Evolutionary conservation across 2,797 vertebrate genomes (phyloP).

Genomic region (Bradypodion ventrale): DNA sequence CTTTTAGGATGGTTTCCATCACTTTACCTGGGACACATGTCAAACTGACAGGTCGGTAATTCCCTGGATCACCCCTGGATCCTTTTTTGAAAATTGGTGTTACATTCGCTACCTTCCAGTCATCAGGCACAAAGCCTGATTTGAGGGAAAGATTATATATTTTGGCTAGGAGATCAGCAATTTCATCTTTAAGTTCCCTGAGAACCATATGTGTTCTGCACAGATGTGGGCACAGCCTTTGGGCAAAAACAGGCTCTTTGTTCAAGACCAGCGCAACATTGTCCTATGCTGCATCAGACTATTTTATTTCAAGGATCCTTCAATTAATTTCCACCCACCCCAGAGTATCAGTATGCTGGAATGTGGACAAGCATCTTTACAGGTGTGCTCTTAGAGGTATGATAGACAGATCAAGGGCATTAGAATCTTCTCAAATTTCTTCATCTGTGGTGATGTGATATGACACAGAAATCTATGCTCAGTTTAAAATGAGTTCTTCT

Average conservation of each 20-base stretch:
- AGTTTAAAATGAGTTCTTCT: slow-evolving; percentile 1
- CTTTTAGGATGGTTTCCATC: no score
- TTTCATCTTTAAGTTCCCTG: no score
- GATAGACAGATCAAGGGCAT: background rate
- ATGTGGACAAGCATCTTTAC: background rate
- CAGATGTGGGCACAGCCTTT: background rate
- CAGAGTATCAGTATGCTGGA: background rate
- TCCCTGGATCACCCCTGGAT: no score
- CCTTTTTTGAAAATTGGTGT: no score
- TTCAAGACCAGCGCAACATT: background rate
- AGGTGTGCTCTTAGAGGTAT: background rate
- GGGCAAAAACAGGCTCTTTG: background rate
- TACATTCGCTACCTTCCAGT: no score
- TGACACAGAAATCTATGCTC: slow-evolving; percentile 1
- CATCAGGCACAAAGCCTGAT: no score
- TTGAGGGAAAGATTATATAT: no score
- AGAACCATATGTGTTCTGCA: background rate
- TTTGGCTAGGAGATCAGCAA: no score
- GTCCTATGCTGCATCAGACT: background rate
- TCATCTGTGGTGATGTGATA: slow-evolving; percentile 3
- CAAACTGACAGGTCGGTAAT: no score
- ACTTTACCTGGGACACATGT: no score
- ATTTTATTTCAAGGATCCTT: background rate
- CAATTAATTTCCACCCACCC: background rate
- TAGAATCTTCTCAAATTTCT: background rate